A percentile compares a stretch with the other conserved stretches of the same genome.
Evolutionary conservation across 1,140 invertebrate species (phyloP).

Genomic region (Brachionus calyciflorus): DNA sequence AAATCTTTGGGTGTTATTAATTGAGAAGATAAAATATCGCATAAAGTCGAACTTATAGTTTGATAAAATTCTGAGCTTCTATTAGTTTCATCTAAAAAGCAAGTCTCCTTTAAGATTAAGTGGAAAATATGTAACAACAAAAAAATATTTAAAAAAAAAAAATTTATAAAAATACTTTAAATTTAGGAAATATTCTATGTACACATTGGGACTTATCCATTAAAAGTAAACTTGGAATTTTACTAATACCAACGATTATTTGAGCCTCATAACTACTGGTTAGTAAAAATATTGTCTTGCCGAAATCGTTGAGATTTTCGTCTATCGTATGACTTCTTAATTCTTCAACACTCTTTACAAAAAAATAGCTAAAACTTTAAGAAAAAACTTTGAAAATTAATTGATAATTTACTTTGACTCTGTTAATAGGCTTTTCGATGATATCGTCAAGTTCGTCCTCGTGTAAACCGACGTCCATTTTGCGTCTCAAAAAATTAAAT

Average conservation of each 20-base stretch:
- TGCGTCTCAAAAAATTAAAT: too few relatives aligned
- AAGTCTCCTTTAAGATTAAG: conserved; percentile 5
- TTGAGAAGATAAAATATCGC: not conserved
- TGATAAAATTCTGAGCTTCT: conserved; percentile 30
- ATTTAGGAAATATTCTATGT: conserved; percentile 31
- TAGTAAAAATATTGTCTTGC: conserved; percentile 16
- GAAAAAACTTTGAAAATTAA: not conserved
- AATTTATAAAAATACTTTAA: too few relatives aligned
- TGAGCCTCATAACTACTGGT: conserved; percentile 39
- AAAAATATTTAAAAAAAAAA: too few relatives aligned
- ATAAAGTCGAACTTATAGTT: not conserved
- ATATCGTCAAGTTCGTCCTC: conserved; percentile 20
- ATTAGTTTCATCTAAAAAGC: conserved; percentile 10
- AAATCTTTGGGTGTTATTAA: conserved; percentile 17
- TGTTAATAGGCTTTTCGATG: conserved; percentile 36
- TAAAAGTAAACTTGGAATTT: not conserved
- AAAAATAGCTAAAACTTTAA: not conserved
- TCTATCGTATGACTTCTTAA: conserved; percentile 17
- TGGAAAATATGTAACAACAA: too few relatives aligned
- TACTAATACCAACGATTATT: conserved; percentile 18
- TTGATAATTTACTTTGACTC: not conserved
- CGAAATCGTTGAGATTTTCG: conserved; percentile 39
- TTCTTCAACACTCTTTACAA: conserved; percentile 33
- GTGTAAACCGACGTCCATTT: conserved; percentile 13
- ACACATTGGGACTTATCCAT: conserved; percentile 12